Conservation (phyloP, 1,140 invertebrate species). For the Liolophura sinensis region DNA sequence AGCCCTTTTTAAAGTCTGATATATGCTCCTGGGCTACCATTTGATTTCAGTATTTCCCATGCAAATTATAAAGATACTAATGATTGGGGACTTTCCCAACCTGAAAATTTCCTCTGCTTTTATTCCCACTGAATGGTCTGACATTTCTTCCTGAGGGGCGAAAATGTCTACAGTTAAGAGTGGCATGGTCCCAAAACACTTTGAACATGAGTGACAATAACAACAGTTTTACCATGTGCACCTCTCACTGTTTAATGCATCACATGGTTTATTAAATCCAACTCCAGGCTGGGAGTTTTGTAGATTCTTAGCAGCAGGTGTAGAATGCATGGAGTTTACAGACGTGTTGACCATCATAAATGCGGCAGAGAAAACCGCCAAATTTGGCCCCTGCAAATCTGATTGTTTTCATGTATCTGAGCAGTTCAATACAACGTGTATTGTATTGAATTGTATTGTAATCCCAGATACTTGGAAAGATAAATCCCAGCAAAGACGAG, state of each 20-base stretch:
- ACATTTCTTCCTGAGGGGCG: too few species aligned
- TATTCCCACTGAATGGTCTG: too few species aligned
- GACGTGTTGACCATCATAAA: conserved; percentile 11
- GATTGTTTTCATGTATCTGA: conserved; percentile 12
- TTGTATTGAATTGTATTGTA: too few species aligned
- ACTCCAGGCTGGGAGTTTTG: neutral
- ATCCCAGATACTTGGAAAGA: neutral
- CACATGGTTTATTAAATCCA: neutral
- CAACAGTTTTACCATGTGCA: neutral
- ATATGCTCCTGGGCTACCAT: conserved; percentile 1
- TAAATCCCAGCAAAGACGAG: conserved; percentile 13
- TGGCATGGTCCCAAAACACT: neutral
- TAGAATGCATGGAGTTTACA: too few species aligned
- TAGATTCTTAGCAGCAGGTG: neutral
- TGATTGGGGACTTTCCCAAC: neutral
- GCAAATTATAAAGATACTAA: neutral
- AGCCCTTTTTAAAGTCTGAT: conserved; percentile 9
- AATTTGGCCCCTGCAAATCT: conserved; percentile 5
- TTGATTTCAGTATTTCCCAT: neutral
- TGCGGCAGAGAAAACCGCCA: conserved; percentile 3
- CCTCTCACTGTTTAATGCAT: neutral
- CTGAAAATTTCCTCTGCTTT: neutral
- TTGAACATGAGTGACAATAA: neutral
- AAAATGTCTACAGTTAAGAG: too few species aligned
- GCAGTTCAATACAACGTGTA: conserved; percentile 7